Base-by-base conservation (phyloP, 2,113 vertebrate genomes). In the Lipophrys pholis region DNA sequence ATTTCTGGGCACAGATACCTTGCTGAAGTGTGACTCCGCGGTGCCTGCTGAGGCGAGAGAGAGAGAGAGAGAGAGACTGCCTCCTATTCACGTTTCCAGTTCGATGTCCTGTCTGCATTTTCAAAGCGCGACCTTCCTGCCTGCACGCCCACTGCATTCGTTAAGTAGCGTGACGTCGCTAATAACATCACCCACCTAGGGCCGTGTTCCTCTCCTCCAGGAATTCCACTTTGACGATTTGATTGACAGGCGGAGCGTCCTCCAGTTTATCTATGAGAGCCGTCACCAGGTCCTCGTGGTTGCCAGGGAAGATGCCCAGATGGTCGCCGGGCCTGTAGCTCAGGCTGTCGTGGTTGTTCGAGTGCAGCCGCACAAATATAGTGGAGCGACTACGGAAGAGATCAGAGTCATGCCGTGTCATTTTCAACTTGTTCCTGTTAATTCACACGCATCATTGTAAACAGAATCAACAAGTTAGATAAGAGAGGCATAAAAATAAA, bases 201-300 rank as follows among this genome's bases (percentile, higher is more conserved):
- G 97, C 97, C 0, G 97, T 99, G 90, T 67, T 98, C 88, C 96
- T 94, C 84, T 99, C 97, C 66, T 97, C 97, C 80, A 99, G 91
- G 83, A 99, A 94, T 86, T 99, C 97, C 91, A 99, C 95, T 75
- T 95, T 99, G 65, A 99, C 92, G n/a, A 96, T 93, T 82, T 99
- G 97, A 93, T 98, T 97, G 91, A 94, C 90, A 0, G 96, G 96
- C 0, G 97, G 95, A 0, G 97, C 95, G 0, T 99, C 98, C 83
- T 98, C 97, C 39, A 99, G 93, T 72, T 96, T 94, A 51, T 98
- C 96, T 0, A 98, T 96, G 83, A 99, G 93, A 43, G 95, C 93
- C 0, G 87, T 96, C 78, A 99, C 97, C 50, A 99, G 89, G 78
- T 97, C 95, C 81, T 98, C 97, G 0, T 96, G 95, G 93, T 99